phyloP scores from a whole-genome alignment of 2,113 vertebrate genomes.

The Otus sunia region DNA sequence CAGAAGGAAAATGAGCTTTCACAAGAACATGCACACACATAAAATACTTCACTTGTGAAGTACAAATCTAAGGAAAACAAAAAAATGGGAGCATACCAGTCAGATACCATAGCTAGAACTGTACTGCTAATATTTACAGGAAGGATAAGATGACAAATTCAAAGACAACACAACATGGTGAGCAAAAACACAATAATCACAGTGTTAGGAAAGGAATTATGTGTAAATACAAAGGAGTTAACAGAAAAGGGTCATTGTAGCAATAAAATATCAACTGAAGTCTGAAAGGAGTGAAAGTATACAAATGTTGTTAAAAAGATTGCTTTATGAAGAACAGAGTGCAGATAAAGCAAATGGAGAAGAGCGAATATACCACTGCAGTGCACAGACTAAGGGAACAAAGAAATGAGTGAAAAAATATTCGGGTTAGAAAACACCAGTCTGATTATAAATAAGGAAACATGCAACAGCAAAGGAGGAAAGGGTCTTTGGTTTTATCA shows the following conservation, averaged over 20 bases:
- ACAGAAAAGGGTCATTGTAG: not conserved
- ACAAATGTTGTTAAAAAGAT: not conserved
- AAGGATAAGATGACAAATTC: not conserved
- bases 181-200: not conserved
- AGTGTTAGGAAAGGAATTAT: not conserved
- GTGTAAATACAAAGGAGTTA: slow-evolving; percentile 9
- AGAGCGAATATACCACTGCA: not conserved
- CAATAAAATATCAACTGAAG: not conserved
- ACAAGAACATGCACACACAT: not conserved
- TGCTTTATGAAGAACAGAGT: not conserved
- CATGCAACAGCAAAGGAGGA: not conserved
- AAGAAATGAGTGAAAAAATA: not conserved
- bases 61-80: not conserved
- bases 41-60: not conserved
- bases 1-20: slow-evolving; percentile 24
- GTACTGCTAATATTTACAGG: not conserved
- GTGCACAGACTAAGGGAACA: not conserved
- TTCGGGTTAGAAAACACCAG: not conserved
- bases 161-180: not conserved
- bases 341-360: not conserved
- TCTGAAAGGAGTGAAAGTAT: not conserved
- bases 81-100: not conserved
- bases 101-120: not conserved
- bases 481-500: not conserved
- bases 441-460: not conserved